Conservation (phyloP, 64 coral and sea anemone genomes). For the Montipora capricornis region DNA sequence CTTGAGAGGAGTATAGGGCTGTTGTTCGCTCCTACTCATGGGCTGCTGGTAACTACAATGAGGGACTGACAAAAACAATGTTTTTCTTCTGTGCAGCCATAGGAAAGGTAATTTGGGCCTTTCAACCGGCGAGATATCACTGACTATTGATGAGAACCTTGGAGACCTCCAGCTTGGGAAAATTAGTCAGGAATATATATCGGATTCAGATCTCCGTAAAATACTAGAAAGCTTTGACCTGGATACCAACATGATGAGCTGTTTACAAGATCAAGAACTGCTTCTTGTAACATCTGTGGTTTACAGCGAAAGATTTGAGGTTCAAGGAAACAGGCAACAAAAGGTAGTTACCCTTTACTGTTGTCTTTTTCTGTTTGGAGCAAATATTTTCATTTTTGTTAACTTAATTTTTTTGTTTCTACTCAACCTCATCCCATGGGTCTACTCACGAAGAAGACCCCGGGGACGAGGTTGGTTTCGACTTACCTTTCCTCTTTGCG, state of each 20-base stretch:
- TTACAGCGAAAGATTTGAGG: conserved; percentile 17
- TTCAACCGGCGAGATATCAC: background rate
- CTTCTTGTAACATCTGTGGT: background rate
- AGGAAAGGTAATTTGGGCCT: background rate
- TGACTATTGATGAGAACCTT: background rate
- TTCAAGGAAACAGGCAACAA: background rate
- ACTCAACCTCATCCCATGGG: too few relatives aligned
- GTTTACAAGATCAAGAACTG: background rate
- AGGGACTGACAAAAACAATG: too few relatives aligned
- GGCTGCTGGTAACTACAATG: too few relatives aligned
- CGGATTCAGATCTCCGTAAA: background rate
- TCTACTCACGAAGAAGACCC: too few relatives aligned
- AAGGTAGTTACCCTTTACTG: background rate
- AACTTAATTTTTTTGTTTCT: too few relatives aligned
- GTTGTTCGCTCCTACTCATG: too few relatives aligned
- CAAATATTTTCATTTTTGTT: too few relatives aligned
- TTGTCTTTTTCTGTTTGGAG: too few relatives aligned
- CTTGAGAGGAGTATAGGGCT: too few relatives aligned
- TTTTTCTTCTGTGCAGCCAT: too few relatives aligned
- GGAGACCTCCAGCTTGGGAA: conserved; percentile 8
- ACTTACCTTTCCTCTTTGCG: too few relatives aligned
- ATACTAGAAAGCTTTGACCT: background rate
- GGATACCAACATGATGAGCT: background rate
- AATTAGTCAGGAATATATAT: background rate
- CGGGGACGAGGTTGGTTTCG: too few relatives aligned